Evolutionary conservation across 2,113 vertebrate genomes (phyloP), one percentile per base, ranked within the genome.

Genomic region (Craseonycteris thonglongyai): DNA sequence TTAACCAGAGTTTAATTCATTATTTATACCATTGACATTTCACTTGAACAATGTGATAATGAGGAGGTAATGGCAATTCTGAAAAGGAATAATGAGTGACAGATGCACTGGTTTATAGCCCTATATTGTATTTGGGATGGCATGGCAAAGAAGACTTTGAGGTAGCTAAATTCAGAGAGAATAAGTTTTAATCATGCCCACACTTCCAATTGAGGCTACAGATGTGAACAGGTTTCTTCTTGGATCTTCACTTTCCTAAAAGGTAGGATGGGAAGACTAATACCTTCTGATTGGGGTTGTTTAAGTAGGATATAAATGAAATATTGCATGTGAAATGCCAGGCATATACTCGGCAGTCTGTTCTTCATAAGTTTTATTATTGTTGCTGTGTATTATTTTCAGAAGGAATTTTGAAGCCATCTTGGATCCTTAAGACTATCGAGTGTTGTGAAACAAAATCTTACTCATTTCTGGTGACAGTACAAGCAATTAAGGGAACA

Each of bases 281-380:
- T 35, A 47, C 11, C 66, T 58, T 7, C 56, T 42, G 22, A 69
- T 59, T 74, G 38, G 38, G 7, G 38, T 72, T 94, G 33, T 28
- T 86, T 83, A 92, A 88, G 93, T 42, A n/a, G n/a, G n/a, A n/a
- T n/a, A 49, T 51, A 79, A 89, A 71, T 75, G 49, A 93, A 86
- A 76, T 13, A 72, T 45, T 65, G 24, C 33, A 33, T 38, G 0
- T 68, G 51, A 86, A 90, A 88, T 74, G 6, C 5, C 76, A 81
- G 35, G 54, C 10, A 61, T 95, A 16, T 71, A 88, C 30, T 10
- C 4, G 40, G 47, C 13, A 84, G 16, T 51, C 63, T 59, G 8
- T 80, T 61, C 42, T 81, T 66, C 33, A 35, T 19, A 33, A 3
- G 3, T 47, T 93, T 90, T 61, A n/a, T 89, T 78, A 74, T 47